Percentiles rank a stretch among this genome's conserved stretches.
phyloP scores from a whole-genome alignment of 2,797 vertebrate species.

The Myripristis murdjan region DNA sequence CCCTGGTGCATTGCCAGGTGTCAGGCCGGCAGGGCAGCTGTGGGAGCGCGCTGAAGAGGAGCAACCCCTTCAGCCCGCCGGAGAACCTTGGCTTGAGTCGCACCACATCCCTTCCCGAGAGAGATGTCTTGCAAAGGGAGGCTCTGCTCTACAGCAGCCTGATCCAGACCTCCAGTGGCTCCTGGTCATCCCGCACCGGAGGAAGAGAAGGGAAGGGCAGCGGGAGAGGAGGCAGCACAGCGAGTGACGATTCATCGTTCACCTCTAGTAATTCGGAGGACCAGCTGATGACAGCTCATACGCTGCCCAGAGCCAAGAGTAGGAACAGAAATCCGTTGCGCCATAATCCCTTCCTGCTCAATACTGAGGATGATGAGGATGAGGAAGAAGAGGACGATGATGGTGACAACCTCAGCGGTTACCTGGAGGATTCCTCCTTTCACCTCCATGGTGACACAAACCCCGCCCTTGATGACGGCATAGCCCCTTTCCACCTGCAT shows the following conservation, averaged over 20 bases:
- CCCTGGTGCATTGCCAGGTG: slow-evolving; percentile 97
- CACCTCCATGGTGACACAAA: slow-evolving; percentile 83
- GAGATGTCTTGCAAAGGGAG: slow-evolving; percentile 91
- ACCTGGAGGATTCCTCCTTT: slow-evolving; percentile 87
- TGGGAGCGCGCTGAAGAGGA: slow-evolving; percentile 82
- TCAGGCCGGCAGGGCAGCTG: slow-evolving; percentile 86
- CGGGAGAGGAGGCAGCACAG: slow-evolving; percentile 77
- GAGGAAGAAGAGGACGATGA: slow-evolving; percentile 87
- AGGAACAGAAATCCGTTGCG: slow-evolving; percentile 79
- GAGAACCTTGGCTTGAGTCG: slow-evolving; percentile 90
- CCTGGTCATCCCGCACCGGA: slow-evolving; percentile 58
- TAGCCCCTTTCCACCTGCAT: slow-evolving; percentile 80
- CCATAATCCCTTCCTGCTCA: slow-evolving; percentile 93
- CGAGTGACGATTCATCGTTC: slow-evolving; percentile 83
- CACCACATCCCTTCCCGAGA: slow-evolving; percentile 90
- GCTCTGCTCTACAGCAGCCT: slow-evolving; percentile 92
- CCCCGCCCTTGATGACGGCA: slow-evolving; percentile 41
- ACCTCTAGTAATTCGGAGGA: slow-evolving; percentile 86
- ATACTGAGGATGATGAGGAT: slow-evolving; percentile 80
- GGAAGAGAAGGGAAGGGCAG: slow-evolving; percentile 63
- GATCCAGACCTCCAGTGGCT: slow-evolving; percentile 82
- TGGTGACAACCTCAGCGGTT: slow-evolving; percentile 82
- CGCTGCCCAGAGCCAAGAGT: slow-evolving; percentile 67
- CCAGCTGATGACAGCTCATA: slow-evolving; percentile 71
- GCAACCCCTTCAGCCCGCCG: slow-evolving; percentile 90